Conservation (phyloP, 2,113 vertebrate species). For the Narcine bancroftii region DNA sequence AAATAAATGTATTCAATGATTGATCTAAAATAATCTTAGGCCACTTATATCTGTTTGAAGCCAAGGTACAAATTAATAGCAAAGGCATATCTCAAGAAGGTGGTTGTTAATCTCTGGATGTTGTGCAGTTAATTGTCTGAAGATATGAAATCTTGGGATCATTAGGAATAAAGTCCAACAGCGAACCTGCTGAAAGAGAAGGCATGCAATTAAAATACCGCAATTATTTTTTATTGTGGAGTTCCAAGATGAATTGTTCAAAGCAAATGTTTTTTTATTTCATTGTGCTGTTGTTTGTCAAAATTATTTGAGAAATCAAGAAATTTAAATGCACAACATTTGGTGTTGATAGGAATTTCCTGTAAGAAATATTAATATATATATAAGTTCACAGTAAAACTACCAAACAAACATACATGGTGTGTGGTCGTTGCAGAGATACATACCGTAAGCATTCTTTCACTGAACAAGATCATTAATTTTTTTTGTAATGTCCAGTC, state of each 20-base stretch:
- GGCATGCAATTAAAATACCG: neutral
- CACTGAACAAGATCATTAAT: neutral
- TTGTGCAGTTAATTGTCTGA: neutral
- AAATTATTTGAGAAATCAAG: neutral
- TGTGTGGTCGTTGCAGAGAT: neutral
- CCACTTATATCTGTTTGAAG: neutral
- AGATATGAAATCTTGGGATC: neutral
- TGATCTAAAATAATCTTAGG: neutral
- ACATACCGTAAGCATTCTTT: neutral
- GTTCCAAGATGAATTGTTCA: neutral
- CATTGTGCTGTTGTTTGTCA: neutral
- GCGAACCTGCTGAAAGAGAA: neutral
- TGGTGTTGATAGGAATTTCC: neutral
- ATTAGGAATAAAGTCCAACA: neutral
- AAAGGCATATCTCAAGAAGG: neutral
- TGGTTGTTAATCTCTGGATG: neutral
- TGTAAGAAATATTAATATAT: neutral
- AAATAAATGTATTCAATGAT: neutral
- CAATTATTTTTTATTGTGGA: neutral
- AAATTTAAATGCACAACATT: neutral
- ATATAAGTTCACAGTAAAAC: neutral
- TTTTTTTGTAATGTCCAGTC: neutral
- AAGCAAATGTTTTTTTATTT: neutral
- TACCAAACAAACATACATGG: neutral
- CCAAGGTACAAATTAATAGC: neutral